A percentile compares a stretch with the other conserved stretches of the same genome.
phyloP scores from a whole-genome alignment of 1,140 invertebrate species.

The Teleopsis dalmanni region DNA sequence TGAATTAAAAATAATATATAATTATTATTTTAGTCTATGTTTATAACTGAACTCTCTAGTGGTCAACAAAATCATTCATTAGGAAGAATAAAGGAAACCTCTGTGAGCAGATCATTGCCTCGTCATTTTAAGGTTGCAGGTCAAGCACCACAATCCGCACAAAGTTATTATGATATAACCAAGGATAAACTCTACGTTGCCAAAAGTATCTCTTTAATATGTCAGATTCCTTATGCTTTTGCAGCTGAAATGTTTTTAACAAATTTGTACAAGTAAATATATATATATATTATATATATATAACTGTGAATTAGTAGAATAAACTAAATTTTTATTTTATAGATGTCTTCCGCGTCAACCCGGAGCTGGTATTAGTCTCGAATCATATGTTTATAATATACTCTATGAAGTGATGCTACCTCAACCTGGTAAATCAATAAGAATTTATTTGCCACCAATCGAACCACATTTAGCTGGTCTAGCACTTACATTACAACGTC shows the following conservation, averaged over 20 bases:
- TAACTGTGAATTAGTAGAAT: background rate
- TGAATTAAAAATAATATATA: conserved; percentile 7
- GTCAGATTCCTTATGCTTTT: conserved; percentile 82
- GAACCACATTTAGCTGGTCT: conserved; percentile 63
- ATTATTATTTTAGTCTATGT: conserved; percentile 64
- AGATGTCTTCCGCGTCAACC: conserved; percentile 68
- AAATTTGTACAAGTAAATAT: conserved; percentile 72
- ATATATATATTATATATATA: background rate
- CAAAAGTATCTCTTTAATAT: conserved; percentile 89
- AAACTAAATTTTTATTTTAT: conserved; percentile 16
- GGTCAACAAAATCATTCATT: conserved; percentile 58
- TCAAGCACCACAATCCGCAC: conserved; percentile 62
- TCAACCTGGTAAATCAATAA: conserved; percentile 73
- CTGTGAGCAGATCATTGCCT: conserved; percentile 66
- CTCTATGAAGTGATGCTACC: conserved; percentile 91
- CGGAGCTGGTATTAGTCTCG: conserved; percentile 66
- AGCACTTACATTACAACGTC: conserved; percentile 60
- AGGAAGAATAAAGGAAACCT: conserved; percentile 54
- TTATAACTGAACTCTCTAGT: conserved; percentile 80
- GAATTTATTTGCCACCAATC: conserved; percentile 68
- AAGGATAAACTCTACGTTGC: conserved; percentile 91
- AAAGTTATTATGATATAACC: conserved; percentile 84
- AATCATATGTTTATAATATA: conserved; percentile 92
- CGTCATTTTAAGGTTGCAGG: conserved; percentile 80
- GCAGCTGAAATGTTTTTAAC: conserved; percentile 77